A percentile compares a stretch with the other conserved stretches of the same genome.
Evolutionary conservation across 2,888 invertebrate species (phyloP).

Genomic region (Merodon equestris): DNA sequence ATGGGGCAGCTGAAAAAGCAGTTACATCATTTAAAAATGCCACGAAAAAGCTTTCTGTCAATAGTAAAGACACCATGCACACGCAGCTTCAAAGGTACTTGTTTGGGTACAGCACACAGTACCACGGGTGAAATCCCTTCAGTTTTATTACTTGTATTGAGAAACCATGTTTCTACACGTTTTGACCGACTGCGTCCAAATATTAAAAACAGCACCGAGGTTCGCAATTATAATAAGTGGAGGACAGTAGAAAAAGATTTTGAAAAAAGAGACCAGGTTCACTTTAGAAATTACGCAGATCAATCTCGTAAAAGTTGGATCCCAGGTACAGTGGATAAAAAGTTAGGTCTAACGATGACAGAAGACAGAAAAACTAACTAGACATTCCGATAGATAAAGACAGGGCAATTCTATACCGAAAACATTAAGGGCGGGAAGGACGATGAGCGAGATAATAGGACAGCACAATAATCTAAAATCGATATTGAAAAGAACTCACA

Average conservation of each 20-base stretch:
- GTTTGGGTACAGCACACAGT: not conserved
- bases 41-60: not conserved
- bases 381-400: too few species aligned
- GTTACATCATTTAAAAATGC: not conserved
- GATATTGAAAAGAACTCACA: too few species aligned
- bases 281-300: not conserved
- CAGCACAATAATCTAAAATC: too few species aligned
- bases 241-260: too few species aligned
- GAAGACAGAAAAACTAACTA: too few species aligned
- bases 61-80: not conserved
- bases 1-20: not conserved
- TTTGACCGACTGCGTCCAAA: not conserved
- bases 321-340: not conserved
- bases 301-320: not conserved
- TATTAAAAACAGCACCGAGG: not conserved
- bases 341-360: too few species aligned
- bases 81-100: not conserved
- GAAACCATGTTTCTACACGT: not conserved
- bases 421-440: too few species aligned
- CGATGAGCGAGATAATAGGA: too few species aligned
- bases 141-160: not conserved
- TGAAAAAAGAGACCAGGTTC: not conserved
- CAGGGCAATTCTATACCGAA: too few species aligned
- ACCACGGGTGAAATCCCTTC: not conserved
- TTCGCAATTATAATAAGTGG: constrained; percentile 1